Evolutionary conservation across 2,888 invertebrate genomes (phyloP), one percentile per base, ranked within the genome.

Genomic region (Watsonalla cultraria): DNA sequence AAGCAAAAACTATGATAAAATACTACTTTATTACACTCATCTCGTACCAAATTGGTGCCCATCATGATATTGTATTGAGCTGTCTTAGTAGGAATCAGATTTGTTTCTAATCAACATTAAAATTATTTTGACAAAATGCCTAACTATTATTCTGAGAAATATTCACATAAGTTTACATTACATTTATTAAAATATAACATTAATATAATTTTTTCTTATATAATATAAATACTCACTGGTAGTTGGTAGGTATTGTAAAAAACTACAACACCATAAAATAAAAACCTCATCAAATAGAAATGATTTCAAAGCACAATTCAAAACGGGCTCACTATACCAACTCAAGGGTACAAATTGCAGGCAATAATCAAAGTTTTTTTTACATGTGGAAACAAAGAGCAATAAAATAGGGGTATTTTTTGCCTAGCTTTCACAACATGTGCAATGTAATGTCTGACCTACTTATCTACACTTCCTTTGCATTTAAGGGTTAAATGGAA

Each of bases 371-470:
- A 73, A 70, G 63, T 81, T 86, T 88, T 87, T n/a, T 85, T 76
- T 65, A 54, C 60, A 64, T 64, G 61, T 74, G 76, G 81, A 89
- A 89, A 90, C 89, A 90, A 90, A 87, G 82, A 80, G 76, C 73
- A 79, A 77, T 80, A 75, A 70, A 76, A 70, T 49, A 73, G 80
- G 89, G 88, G 76, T 67, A 80, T 87, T 90, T 90, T 88, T 89
- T 86, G 77, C 69, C 69, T 56, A 78, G 87, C 90, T 90, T 89
- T 88, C 86, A 86, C 87, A 86, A 84, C 90, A 90, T 90, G 84
- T 90, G 90, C 89, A 86, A 86, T 87, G 83, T 81, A 75, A 77
- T 81, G 80, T 80, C 79, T 86, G 87, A 90, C 90, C 90, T 86
- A 90, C 88, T 87, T 90, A 77, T 77, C 74, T 76, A 88, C 84